Percentiles rank a stretch among this genome's conserved stretches.
phyloP scores from a whole-genome alignment of 2,113 vertebrate species.

The Crypturellus undulatus region DNA sequence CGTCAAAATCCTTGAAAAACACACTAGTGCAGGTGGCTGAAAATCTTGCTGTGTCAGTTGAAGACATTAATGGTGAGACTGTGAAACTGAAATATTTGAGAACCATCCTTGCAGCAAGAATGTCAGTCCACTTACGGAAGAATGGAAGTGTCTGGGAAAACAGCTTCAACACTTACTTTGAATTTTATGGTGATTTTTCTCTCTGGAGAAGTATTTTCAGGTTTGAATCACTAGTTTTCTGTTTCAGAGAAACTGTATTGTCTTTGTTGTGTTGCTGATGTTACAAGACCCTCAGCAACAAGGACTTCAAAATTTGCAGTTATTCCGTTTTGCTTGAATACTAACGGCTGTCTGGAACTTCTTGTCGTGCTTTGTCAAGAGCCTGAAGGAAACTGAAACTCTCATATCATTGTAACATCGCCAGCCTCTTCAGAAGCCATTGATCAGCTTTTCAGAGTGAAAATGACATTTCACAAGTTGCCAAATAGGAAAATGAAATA shows the following conservation, averaged over 20 bases:
- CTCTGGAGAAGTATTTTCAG: neutral
- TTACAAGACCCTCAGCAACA: neutral
- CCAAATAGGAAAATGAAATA: neutral
- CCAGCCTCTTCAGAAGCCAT: neutral
- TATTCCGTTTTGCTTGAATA: neutral
- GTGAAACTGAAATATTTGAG: neutral
- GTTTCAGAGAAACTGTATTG: neutral
- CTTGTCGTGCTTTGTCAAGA: neutral
- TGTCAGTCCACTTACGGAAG: neutral
- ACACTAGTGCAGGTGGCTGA: neutral
- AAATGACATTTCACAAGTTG: conserved; percentile 1
- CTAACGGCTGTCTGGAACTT: neutral
- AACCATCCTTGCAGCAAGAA: neutral
- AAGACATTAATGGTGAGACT: neutral
- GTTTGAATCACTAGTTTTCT: neutral
- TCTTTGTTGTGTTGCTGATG: neutral
- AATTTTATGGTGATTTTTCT: neutral
- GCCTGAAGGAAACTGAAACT: neutral
- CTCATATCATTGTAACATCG: neutral
- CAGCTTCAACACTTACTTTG: neutral
- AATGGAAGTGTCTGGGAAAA: neutral
- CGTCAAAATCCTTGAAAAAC: neutral
- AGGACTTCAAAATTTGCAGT: neutral
- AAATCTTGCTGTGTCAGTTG: neutral
- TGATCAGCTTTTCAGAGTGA: neutral